A percentile compares a stretch with the other conserved stretches of the same genome.
Evolutionary conservation across 2,888 invertebrate genomes (phyloP).

Genomic region (Dynastes grantii): DNA sequence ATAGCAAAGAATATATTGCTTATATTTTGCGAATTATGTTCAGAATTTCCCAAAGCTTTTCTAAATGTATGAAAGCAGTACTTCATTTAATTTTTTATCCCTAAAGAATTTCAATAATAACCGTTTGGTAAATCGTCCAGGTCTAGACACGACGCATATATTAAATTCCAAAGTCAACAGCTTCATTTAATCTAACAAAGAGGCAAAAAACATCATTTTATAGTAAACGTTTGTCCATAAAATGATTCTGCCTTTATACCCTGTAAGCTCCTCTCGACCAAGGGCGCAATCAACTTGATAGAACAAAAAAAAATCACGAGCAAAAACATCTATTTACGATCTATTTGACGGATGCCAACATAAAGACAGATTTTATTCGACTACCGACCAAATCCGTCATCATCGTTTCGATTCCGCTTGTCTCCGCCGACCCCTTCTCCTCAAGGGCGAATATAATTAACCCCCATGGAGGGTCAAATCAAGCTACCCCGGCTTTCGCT

Average conservation of each 20-base stretch:
- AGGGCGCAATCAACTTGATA: neutral
- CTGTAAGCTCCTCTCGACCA: neutral
- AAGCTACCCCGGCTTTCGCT: conserved; percentile 53
- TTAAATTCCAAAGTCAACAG: too few relatives aligned
- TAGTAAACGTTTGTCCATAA: neutral
- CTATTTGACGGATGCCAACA: conserved; percentile 31
- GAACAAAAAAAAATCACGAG: neutral
- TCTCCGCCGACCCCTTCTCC: conserved; percentile 52
- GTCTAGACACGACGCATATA: too few relatives aligned
- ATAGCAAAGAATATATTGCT: too few relatives aligned
- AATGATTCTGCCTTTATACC: neutral
- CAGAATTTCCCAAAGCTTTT: too few relatives aligned
- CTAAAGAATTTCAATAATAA: too few relatives aligned
- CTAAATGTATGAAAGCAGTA: too few relatives aligned
- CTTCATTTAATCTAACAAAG: neutral
- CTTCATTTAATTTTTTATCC: too few relatives aligned
- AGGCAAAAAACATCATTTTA: neutral
- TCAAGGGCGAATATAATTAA: conserved; percentile 63
- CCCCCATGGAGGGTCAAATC: conserved; percentile 62
- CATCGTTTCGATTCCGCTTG: conserved; percentile 7
- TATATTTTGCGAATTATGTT: too few relatives aligned
- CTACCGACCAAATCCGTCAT: too few relatives aligned
- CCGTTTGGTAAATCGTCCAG: too few relatives aligned
- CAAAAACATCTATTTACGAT: conserved; percentile 20
- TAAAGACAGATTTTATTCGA: conserved; percentile 41